Evolutionary conservation across 1,140 invertebrate species (phyloP), one percentile per base, ranked within the genome.

Genomic region (Drosophila parabipectinata): DNA sequence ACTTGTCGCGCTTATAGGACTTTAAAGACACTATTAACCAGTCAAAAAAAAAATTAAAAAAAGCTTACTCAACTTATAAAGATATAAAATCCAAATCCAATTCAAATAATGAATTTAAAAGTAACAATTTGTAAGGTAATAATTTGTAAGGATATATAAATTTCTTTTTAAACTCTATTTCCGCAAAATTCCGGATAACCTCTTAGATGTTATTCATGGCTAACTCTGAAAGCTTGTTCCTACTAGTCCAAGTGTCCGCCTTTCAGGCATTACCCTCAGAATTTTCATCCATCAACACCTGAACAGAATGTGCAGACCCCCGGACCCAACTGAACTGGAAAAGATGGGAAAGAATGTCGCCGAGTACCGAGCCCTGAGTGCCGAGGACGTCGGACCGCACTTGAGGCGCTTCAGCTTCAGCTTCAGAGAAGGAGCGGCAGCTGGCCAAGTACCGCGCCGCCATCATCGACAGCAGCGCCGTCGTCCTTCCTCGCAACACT

Each of bases 201-300:
- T 18, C 26, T 26, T 50, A 57, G 63, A 26, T 34, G n/a, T 54
- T 56, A 56, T 41, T 32, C 72, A 24, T 54, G 57, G 45, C 52
- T 71, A 63, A 32, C 52, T 50, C 39, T 57, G 41, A 74, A 69
- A 47, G 71, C 26, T 44, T 3, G 18, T 4, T 51, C 50, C 32
- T 44, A 14, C 32, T 44, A 14, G 47, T 44, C 66, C 62, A 69
- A 69, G 67, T 57, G 67, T 69, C 67, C 67, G 67, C 67, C 64
- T 57, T 64, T 69, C 67, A 47, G 28, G 10, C n/a, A 48, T 39
- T 37, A 50, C 47, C 34, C 57, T 64, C 58, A 47, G 44, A 60
- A 54, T 69, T 52, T 83, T 79, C 50, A 83, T 79, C 76, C 79
- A 83, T 83, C 80, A 84, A 83, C 79, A 84, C 79, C 79, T 83